Base-by-base conservation (phyloP, 2,113 vertebrate species). In the Asarcornis scutulata region DNA sequence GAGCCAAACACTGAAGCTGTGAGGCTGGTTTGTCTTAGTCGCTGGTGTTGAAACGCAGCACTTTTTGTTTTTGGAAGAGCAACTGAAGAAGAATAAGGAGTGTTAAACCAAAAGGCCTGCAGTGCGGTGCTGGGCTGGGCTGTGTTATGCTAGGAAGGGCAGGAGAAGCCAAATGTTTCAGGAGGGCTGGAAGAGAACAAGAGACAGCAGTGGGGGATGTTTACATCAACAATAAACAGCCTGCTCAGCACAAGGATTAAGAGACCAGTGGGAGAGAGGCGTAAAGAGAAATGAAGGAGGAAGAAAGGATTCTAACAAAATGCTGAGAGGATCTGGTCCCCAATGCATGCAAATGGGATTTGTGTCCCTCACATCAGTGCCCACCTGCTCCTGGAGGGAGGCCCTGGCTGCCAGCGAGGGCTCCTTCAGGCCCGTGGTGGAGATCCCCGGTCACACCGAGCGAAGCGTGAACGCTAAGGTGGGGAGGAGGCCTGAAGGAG, bases 161-260 rank as follows among this genome's bases (percentile, higher is more conserved):
- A 56, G 78, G 78, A 93, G 85, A 75, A 89, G 59, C 31, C 67
- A 56, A 92, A 53, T 18, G 21, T 67, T 58, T 59, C 63, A 85
- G 20, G 53, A 87, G 18, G 40, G 83, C 67, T 89, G 75, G 84
- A 76, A 92, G 46, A 55, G 44, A 62, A 29, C 40, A 31, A 32
- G 17, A 81, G 40, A 5, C 44, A 72, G 21, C 75, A 66, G 62
- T 63, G 53, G 84, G 77, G 77, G 87, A 62, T 29, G 53, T 83
- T 94, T 25, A 81, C 80, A 75, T 85, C 56, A 91, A 58, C 53
- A 32, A 78, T 62, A 62, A 93, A 81, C 72, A 75, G 64, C 62
- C 83, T 90, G 77, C 81, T 84, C 42, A 76, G 76, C 5, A 13
- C 32, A 60, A 87, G 83, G 82, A 95, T 95, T 91, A 80, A 79